Evolutionary conservation across 2,113 vertebrate genomes (phyloP).

Genomic region (Scartelaos histophorus): DNA sequence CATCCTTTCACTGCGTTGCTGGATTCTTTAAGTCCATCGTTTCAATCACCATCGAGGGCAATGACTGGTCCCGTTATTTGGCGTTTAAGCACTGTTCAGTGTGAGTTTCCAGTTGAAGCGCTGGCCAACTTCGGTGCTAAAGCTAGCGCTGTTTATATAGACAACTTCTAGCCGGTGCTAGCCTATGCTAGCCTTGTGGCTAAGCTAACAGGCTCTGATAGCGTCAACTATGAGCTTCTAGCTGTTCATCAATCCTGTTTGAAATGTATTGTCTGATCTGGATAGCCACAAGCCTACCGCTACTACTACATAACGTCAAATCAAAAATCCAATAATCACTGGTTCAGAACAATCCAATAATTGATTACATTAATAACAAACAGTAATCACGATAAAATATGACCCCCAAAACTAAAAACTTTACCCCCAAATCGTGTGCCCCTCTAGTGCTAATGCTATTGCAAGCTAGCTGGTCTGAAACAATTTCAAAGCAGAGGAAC

Average conservation of each 20-base stretch:
- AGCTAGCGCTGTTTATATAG: conserved; percentile 54
- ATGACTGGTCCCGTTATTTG: conserved; percentile 42
- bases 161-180: conserved; percentile 68
- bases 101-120: conserved; percentile 60
- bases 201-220: conserved; percentile 60
- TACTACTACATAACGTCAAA: conserved; percentile 50
- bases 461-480: conserved; percentile 69
- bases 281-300: conserved; percentile 52
- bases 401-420: conserved; percentile 50
- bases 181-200: conserved; percentile 62
- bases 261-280: conserved; percentile 68
- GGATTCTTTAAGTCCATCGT: conserved; percentile 91
- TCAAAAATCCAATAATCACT: conserved; percentile 34
- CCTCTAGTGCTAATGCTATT: conserved; percentile 66
- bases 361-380: conserved; percentile 37
- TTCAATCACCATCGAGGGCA: conserved; percentile 83
- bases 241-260: conserved; percentile 65
- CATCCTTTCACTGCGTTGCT: conserved; percentile 93
- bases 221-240: conserved; percentile 60
- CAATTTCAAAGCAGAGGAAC: conserved; percentile 74
- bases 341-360: conserved; percentile 12
- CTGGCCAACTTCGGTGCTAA: conserved; percentile 55
- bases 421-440: conserved; percentile 54
- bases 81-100: conserved; percentile 45
- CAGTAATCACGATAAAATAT: conserved; percentile 41